Base-by-base conservation (phyloP, 2,888 invertebrate genomes). In the Danaus chrysippus region DNA sequence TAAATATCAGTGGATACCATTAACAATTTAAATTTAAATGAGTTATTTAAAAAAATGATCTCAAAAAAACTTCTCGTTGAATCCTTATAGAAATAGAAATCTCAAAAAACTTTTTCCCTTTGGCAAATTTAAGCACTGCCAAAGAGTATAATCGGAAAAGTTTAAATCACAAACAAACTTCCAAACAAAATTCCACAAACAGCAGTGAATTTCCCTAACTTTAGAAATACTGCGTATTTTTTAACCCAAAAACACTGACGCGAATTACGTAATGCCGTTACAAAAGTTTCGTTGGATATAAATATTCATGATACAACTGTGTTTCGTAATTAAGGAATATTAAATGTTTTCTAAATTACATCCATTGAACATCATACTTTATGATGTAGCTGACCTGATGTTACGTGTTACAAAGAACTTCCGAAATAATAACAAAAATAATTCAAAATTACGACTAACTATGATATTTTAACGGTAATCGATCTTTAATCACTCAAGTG, bases 401-500 rank as follows among this genome's bases (percentile, higher is more conserved):
- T 49, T n/a, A 9, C 15, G 46, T 46, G 17, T 49, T 49, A 10
- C 17, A 17, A 17, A 10, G 2, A 10, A 17, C 17, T 10, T 17
- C 23, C 23, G 23, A 34, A 34, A 34, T 34, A 34, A 34, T 34
- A 34, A 1, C 2, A 34, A 34, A 34, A 34, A 3, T 34, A 34
- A 34, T 5, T 23, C 23, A 23, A n/a, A n/a, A n/a, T n/a, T n/a
- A n/a, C n/a, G 3, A 34, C 6, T 34, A 34, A 34, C 3, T 6
- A 34, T 8, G 23, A 34, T 0, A 34, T 34, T 34, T 34, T 6
- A 34, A 34, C 6, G 8, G 8, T 34, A 5, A 34, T 34, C 23
- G 23, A 34, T 3, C 23, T 23, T 23, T 34, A 34, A 34, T 34
- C 3, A 34, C 23, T 74, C 73, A 76, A 82, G 80, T 74, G 76